Percentiles rank a stretch among this genome's conserved stretches.
phyloP scores from a whole-genome alignment of 1,140 invertebrate species.

The Ceratina australensis region DNA sequence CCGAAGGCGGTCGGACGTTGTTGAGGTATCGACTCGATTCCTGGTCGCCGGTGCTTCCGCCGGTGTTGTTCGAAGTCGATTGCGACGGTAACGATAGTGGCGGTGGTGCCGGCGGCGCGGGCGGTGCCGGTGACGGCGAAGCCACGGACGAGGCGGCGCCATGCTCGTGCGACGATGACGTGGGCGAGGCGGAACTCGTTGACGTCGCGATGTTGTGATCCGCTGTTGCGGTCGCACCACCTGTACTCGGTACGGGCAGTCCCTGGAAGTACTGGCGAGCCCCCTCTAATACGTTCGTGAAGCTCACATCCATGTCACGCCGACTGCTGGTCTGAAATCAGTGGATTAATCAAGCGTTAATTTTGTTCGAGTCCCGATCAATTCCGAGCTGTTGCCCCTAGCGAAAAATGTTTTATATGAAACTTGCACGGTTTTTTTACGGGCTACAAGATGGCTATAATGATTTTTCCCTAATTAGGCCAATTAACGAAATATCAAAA shows the following conservation, averaged over 20 bases:
- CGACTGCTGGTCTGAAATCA: conserved; percentile 75
- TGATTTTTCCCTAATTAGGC: too few relatives aligned
- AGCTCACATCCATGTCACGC: conserved; percentile 87
- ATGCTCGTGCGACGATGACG: conserved; percentile 72
- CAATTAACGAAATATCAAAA: too few relatives aligned
- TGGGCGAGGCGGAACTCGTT: conserved; percentile 73
- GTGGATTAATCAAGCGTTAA: background rate
- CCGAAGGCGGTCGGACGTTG: conserved; percentile 51
- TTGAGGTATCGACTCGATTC: conserved; percentile 58
- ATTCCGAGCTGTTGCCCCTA: too few relatives aligned
- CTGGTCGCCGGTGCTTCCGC: conserved; percentile 56
- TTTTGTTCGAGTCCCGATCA: background rate
- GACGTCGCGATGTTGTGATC: conserved; percentile 72
- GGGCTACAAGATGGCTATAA: too few relatives aligned
- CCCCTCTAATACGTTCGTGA: conserved; percentile 89
- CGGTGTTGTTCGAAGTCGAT: conserved; percentile 61
- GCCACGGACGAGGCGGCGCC: conserved; percentile 52
- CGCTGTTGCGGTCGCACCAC: conserved; percentile 78
- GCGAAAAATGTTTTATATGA: too few relatives aligned
- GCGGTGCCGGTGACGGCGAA: conserved; percentile 49
- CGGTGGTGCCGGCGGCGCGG: conserved; percentile 49
- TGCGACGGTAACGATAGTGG: conserved; percentile 61
- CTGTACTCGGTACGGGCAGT: conserved; percentile 82
- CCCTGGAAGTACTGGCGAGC: conserved; percentile 89
- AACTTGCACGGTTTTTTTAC: too few relatives aligned